A percentile compares a stretch with the other conserved stretches of the same genome.
Evolutionary conservation across 1,140 invertebrate species (phyloP).

Genomic region (Micrasema longulum): DNA sequence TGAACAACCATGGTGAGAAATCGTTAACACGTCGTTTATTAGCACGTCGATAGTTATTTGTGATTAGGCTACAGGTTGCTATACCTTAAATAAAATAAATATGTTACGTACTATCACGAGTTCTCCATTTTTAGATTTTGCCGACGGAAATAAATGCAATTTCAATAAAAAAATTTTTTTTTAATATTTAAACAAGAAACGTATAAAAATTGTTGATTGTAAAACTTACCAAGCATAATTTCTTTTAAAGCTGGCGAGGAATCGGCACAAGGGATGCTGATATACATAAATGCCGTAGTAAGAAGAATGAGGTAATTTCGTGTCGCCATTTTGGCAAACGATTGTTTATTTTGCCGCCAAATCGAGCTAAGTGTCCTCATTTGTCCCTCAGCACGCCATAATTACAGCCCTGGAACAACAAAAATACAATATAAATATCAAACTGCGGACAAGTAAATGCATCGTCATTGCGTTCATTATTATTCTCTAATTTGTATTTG

Average conservation of each 20-base stretch:
- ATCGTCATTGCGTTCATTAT: no score
- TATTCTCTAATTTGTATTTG: no score
- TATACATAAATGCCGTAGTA: not conserved
- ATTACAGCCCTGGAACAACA: slow-evolving; percentile 5
- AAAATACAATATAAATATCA: not conserved
- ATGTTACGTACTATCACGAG: no score
- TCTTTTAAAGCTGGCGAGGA: slow-evolving; percentile 1
- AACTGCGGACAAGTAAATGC: not conserved
- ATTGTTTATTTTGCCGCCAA: slow-evolving; percentile 30
- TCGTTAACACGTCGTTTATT: no score
- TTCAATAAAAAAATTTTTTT: no score
- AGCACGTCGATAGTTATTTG: no score
- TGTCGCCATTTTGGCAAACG: slow-evolving; percentile 26
- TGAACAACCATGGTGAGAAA: no score
- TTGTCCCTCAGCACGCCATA: slow-evolving; percentile 25
- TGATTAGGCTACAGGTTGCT: no score
- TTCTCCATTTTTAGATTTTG: no score
- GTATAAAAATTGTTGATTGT: not conserved
- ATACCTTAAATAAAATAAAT: no score
- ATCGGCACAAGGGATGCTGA: not conserved
- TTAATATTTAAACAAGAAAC: no score
- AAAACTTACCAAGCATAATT: slow-evolving; percentile 23
- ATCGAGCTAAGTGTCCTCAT: slow-evolving; percentile 20
- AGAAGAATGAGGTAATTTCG: not conserved
- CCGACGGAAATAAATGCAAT: no score